A percentile compares a stretch with the other conserved stretches of the same genome.
phyloP scores from a whole-genome alignment of 1,140 invertebrate genomes.

The Drosophila rufa region DNA sequence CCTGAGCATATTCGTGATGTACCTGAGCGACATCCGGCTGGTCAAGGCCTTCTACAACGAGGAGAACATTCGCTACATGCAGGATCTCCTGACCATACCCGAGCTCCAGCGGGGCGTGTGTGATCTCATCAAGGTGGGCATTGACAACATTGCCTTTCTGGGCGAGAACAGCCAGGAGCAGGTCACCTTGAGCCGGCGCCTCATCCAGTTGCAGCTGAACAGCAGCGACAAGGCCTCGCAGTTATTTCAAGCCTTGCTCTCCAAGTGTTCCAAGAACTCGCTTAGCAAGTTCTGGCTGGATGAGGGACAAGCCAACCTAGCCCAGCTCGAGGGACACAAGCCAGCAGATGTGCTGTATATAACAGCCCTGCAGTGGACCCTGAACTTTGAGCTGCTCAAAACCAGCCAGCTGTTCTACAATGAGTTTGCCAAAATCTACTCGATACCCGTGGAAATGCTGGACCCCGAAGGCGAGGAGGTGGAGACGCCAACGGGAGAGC shows the following conservation, averaged over 20 bases:
- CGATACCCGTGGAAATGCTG: constrained; percentile 72
- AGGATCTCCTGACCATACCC: constrained; percentile 69
- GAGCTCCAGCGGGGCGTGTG: constrained; percentile 72
- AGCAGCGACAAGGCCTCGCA: constrained; percentile 70
- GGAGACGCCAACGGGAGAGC: constrained; percentile 13
- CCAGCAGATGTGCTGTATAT: constrained; percentile 74
- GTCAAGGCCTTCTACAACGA: constrained; percentile 83
- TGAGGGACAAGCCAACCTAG: constrained; percentile 13
- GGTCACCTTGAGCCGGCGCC: constrained; percentile 57
- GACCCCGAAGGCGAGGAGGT: constrained; percentile 51
- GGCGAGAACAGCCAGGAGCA: constrained; percentile 78
- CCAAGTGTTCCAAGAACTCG: constrained; percentile 43
- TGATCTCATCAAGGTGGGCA: constrained; percentile 84
- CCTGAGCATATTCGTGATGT: constrained; percentile 77
- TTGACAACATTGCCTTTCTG: constrained; percentile 80
- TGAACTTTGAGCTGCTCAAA: constrained; percentile 77
- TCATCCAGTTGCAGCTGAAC: constrained; percentile 77
- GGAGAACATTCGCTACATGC: constrained; percentile 80
- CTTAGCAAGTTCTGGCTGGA: constrained; percentile 68
- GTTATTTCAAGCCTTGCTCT: constrained; percentile 64
- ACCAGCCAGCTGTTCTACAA: constrained; percentile 80
- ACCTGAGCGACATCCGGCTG: constrained; percentile 77
- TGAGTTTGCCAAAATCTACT: constrained; percentile 81
- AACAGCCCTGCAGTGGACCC: constrained; percentile 76
- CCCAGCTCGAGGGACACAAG: constrained; percentile 56